phyloP scores from a whole-genome alignment of 2,888 invertebrate species.

The Pyrocoelia pectoralis region DNA sequence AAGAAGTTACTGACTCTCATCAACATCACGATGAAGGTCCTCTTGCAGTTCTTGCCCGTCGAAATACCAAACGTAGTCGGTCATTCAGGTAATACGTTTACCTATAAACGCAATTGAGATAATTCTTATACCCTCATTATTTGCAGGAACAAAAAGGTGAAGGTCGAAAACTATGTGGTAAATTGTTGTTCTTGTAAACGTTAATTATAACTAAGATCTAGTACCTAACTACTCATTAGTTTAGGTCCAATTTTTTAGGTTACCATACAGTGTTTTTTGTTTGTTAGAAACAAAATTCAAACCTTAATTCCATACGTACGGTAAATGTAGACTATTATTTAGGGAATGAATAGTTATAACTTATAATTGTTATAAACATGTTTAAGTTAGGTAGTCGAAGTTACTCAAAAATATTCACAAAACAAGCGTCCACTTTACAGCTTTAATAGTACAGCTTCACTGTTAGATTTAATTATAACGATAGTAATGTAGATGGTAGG shows the following conservation, averaged over 20 bases:
- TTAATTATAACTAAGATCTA: conserved; percentile 17
- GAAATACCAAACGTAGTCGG: conserved; percentile 71
- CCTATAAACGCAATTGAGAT: background rate
- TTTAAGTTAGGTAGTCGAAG: background rate
- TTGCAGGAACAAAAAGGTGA: conserved; percentile 96
- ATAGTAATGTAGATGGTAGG: background rate
- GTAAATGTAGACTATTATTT: conserved; percentile 14
- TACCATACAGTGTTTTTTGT: conserved; percentile 4
- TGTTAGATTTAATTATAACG: background rate
- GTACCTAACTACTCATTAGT: conserved; percentile 5
- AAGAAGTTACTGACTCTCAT: conserved; percentile 53
- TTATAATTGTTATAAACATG: background rate
- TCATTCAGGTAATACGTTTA: conserved; percentile 70
- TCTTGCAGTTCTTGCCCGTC: conserved; percentile 74
- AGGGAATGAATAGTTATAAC: conserved; percentile 8
- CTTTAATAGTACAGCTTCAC: background rate
- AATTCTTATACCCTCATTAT: background rate
- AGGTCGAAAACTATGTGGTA: conserved; percentile 57
- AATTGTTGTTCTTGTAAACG: conserved; percentile 41
- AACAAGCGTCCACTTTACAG: background rate
- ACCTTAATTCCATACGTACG: background rate
- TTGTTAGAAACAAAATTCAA: conserved; percentile 19
- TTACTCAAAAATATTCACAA: background rate
- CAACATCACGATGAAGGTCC: conserved; percentile 66
- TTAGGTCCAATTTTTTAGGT: conserved; percentile 12